Percentiles rank a stretch among this genome's conserved stretches.
phyloP scores from a whole-genome alignment of 2,888 invertebrate species.

The Macrophya annulata region DNA sequence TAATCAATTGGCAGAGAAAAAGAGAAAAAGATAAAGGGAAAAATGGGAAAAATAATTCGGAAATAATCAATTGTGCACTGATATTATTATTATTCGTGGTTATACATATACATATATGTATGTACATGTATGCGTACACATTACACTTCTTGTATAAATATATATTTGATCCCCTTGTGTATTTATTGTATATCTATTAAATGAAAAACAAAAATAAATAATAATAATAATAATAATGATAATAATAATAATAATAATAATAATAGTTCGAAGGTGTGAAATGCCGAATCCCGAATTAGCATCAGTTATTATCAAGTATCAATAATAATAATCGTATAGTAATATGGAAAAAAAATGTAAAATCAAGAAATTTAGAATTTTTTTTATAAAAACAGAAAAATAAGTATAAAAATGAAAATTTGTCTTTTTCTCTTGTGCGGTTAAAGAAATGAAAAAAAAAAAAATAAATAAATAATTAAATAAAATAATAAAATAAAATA shows the following conservation, averaged over 20 bases:
- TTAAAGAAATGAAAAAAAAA: constrained; percentile 56
- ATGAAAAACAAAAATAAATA: not conserved
- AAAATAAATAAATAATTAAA: constrained; percentile 60
- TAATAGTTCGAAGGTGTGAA: not conserved
- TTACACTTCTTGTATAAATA: too few species aligned
- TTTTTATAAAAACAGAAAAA: too few species aligned
- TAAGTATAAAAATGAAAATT: not conserved
- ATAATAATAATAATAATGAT: not conserved
- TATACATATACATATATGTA: too few species aligned
- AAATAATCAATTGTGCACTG: not conserved
- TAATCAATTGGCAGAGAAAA: constrained; percentile 43
- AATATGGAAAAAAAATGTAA: not conserved
- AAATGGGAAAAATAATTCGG: not conserved
- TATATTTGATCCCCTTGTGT: too few species aligned
- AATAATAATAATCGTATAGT: too few species aligned
- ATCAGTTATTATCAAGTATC: not conserved
- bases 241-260: too few species aligned
- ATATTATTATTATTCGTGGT: not conserved
- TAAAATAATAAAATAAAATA: constrained; percentile 12
- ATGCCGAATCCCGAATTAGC: not conserved
- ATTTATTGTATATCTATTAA: constrained; percentile 15
- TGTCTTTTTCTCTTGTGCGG: constrained; percentile 51
- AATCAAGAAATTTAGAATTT: not conserved
- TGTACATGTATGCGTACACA: too few species aligned
- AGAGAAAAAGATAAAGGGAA: constrained; percentile 59